Percentiles rank a stretch among this genome's conserved stretches.
Conservation (phyloP, 2,888 invertebrate species). For the Uloborus plumipes region DNA sequence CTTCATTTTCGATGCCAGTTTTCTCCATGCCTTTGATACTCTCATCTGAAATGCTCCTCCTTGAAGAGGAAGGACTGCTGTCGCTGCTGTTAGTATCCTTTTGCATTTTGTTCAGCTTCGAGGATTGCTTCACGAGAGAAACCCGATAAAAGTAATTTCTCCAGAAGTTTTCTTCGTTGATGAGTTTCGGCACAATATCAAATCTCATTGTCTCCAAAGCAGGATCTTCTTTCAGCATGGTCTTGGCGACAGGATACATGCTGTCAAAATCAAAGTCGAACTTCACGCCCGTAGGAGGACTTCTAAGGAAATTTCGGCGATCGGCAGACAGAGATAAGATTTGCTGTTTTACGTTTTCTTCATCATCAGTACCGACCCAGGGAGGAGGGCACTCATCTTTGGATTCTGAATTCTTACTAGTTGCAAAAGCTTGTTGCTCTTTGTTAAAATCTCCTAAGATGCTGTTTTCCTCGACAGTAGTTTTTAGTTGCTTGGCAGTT, state of each 20-base stretch:
- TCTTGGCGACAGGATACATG: slow-evolving; percentile 92
- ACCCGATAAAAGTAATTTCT: slow-evolving; percentile 99
- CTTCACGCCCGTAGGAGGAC: slow-evolving; percentile 94
- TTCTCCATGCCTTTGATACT: slow-evolving; percentile 65
- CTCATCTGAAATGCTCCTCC: slow-evolving; percentile 63
- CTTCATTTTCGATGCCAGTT: slow-evolving; percentile 46
- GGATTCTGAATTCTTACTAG: slow-evolving; percentile 57
- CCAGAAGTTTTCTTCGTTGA: slow-evolving; percentile 99
- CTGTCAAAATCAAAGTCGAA: slow-evolving; percentile 95
- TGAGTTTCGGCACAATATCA: slow-evolving; percentile 99
- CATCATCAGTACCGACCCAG: slow-evolving; percentile 91
- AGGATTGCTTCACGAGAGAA: slow-evolving; percentile 96
- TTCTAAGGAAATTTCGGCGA: slow-evolving; percentile 95
- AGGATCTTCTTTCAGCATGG: slow-evolving; percentile 94
- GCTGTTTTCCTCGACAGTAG: slow-evolving; percentile 95
- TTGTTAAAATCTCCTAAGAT: slow-evolving; percentile 96
- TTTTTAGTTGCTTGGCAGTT: slow-evolving; percentile 92
- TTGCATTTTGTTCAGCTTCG: slow-evolving; percentile 80
- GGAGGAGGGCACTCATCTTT: slow-evolving; percentile 78
- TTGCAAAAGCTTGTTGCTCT: slow-evolving; percentile 94
- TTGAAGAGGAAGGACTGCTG: slow-evolving; percentile 51
- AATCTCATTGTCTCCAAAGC: slow-evolving; percentile 98
- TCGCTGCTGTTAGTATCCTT: slow-evolving; percentile 55
- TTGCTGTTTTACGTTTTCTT: slow-evolving; percentile 95
- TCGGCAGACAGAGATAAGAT: slow-evolving; percentile 94